Evolutionary conservation across 2,888 invertebrate species (phyloP).

Genomic region (Molanna angustata): DNA sequence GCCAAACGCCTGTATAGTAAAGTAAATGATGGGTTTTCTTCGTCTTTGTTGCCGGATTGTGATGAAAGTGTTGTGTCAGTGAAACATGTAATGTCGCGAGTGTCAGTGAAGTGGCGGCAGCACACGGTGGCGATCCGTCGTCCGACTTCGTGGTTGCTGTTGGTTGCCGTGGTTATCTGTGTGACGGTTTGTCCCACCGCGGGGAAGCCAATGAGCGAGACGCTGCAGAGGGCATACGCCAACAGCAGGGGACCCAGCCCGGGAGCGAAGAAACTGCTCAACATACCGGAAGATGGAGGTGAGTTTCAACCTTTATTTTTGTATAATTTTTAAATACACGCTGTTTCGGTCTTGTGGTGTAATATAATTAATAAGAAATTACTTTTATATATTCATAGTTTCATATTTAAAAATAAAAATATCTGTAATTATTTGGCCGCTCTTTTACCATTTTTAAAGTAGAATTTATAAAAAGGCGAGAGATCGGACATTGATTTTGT

Average conservation of each 20-base stretch:
- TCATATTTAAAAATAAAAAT: too few species aligned
- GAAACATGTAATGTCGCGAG: neutral
- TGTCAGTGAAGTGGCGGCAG: neutral
- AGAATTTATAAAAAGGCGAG: too few species aligned
- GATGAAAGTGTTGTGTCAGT: conserved; percentile 1
- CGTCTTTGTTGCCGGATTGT: neutral
- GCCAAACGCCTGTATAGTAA: neutral
- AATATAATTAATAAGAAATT: too few species aligned
- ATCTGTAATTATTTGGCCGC: too few species aligned
- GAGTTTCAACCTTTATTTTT: too few species aligned
- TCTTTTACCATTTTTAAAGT: too few species aligned
- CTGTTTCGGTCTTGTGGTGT: too few species aligned
- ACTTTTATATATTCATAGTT: too few species aligned
- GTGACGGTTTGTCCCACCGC: conserved; percentile 15
- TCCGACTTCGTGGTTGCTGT: too few species aligned
- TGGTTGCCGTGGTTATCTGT: conserved; percentile 19
- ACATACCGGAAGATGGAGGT: conserved; percentile 57
- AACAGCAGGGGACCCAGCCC: conserved; percentile 54
- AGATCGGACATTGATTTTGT: too few species aligned
- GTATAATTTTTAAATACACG: too few species aligned
- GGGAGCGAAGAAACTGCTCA: conserved; percentile 54
- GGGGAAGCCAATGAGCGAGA: conserved; percentile 54
- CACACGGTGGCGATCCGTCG: neutral
- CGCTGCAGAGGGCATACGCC: conserved; percentile 53
- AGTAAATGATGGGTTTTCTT: neutral